Evolutionary conservation across 2,797 vertebrate genomes (phyloP).

Genomic region (Melanotaenia boesemani): DNA sequence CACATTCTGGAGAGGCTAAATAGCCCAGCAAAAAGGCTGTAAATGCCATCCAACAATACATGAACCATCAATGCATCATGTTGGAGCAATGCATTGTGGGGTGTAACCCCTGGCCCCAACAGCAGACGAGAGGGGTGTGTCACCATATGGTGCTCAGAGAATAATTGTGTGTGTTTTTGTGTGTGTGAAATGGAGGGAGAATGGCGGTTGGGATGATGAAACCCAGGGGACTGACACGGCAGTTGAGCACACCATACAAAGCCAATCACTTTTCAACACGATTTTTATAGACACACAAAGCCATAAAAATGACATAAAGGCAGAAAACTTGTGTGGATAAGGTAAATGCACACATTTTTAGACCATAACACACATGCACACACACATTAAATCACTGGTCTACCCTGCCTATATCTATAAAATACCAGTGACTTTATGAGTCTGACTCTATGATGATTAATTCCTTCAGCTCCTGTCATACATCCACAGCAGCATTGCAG

Average conservation of each 20-base stretch:
- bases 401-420: slow-evolving; percentile 39
- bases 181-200: slow-evolving; percentile 22
- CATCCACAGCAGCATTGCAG: slow-evolving; percentile 51
- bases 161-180: slow-evolving; percentile 31
- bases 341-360: slow-evolving; percentile 13
- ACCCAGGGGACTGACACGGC: slow-evolving; percentile 66
- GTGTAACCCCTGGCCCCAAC: slow-evolving; percentile 68
- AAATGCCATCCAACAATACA: neutral
- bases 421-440: slow-evolving; percentile 42
- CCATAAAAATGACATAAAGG: slow-evolving; percentile 5
- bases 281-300: slow-evolving; percentile 29
- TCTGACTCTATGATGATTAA: slow-evolving; percentile 61
- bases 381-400: slow-evolving; percentile 28
- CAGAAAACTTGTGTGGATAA: neutral
- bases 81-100: slow-evolving; percentile 66
- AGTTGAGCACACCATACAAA: slow-evolving; percentile 47
- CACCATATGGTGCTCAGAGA: slow-evolving; percentile 78
- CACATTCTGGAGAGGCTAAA: neutral
- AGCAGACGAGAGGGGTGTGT: slow-evolving; percentile 59
- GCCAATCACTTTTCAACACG: slow-evolving; percentile 52
- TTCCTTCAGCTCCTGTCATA: slow-evolving; percentile 60
- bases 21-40: neutral
- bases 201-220: slow-evolving; percentile 59
- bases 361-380: neutral
- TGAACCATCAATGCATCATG: slow-evolving; percentile 2